Conservation (phyloP, 53 echinoderm and acorn worm genomes). For the Arbacia lixula region DNA sequence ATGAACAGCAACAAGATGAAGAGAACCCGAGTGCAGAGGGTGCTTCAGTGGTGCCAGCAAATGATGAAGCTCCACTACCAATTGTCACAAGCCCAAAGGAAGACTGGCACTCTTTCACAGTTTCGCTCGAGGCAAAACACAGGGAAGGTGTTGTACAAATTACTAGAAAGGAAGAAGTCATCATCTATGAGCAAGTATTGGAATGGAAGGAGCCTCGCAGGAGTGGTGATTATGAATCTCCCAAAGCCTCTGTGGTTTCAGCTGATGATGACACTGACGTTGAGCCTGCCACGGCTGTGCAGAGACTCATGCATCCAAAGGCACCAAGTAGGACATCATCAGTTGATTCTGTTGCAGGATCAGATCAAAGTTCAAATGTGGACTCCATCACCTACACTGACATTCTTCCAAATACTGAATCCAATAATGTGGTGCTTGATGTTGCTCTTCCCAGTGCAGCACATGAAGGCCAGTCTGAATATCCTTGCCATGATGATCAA, state of each 20-base stretch:
- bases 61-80: neutral
- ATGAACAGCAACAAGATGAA: conserved; percentile 27
- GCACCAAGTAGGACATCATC: neutral
- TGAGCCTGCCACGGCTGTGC: neutral
- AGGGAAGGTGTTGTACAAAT: conserved; percentile 23
- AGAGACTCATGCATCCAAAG: neutral
- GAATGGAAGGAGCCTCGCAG: conserved; percentile 35
- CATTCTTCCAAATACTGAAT: conserved; percentile 25
- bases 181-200: conserved; percentile 28
- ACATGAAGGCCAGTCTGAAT: neutral
- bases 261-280: too few relatives aligned
- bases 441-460: conserved; percentile 17
- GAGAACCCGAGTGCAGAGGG: neutral
- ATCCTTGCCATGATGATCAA: too few relatives aligned
- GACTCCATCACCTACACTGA: conserved; percentile 40
- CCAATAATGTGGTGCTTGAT: neutral
- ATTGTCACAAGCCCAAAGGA: conserved; percentile 16
- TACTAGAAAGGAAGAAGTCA: conserved; percentile 41
- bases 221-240: neutral
- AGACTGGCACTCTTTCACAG: conserved; percentile 32
- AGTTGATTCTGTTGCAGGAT: conserved; percentile 6
- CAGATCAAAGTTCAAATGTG: neutral
- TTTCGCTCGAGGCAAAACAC: conserved; percentile 31
- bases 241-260: too few relatives aligned
- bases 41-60: neutral